Evolutionary conservation across 2,888 invertebrate species (phyloP), one percentile per base, ranked within the genome.

Genomic region (Drosophila nr. perissopoda): DNA sequence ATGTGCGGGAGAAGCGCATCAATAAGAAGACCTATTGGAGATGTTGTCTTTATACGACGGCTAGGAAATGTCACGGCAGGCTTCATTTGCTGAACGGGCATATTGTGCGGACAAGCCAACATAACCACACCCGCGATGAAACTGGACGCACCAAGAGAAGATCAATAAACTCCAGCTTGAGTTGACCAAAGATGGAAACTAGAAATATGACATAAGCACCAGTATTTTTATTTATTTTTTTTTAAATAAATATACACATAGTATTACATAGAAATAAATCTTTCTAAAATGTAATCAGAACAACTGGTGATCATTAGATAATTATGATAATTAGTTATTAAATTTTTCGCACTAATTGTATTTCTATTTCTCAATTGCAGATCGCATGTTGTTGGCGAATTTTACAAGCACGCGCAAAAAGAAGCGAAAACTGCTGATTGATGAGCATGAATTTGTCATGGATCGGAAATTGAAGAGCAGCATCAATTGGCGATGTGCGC

Each of bases 21-120:
- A 90, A 91, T 0, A 76, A 82, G 31, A 93, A 93, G 75, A 89
- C 91, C 11, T 93, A 93, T 74, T 93, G 93, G 93, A 91, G 93
- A 36, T 93, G 93, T 74, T 92, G 91, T 1, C 91, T 92, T 65
- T 93, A 93, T 58, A 93, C 93, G 10, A 93, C 93, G 5, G 65
- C 77, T 0, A 60, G 79, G 13, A 92, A 88, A 62, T 93, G 93
- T 62, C 93, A 91, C 49, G 93, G 91, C 6, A 86, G 93, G 25
- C 74, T 93, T 3, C 93, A 93, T 71, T 92, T 93, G 0, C 73
- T 88, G 0, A 70, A 88, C 5, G 89, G 89, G 4, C 69, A 75
- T 4, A 89, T 93, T 29, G 87, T 92, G 1, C 91, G 92, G 58
- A 78, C 74, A 16, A 91, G 88, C 33, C 74, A 64, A 7, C 93